Conservation (phyloP, 2,888 invertebrate species). For the Euspilapteryx auroguttella region DNA sequence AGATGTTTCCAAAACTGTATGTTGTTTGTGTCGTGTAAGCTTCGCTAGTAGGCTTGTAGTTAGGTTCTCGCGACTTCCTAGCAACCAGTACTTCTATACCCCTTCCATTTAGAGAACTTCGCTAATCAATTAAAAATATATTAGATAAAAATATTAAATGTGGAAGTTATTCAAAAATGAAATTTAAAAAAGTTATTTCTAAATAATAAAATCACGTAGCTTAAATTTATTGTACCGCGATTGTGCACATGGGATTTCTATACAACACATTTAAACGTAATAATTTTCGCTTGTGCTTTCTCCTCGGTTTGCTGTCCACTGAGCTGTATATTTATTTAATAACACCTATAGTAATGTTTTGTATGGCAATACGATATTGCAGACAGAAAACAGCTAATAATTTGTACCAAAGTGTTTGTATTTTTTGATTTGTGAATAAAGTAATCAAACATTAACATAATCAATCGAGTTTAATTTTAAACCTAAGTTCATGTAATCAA, state of each 20-base stretch:
- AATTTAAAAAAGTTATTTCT: neutral
- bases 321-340: slow-evolving; percentile 20
- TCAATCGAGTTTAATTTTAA: slow-evolving; percentile 26
- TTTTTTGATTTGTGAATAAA: slow-evolving; percentile 53
- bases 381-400: slow-evolving; percentile 49
- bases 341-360: too few species aligned
- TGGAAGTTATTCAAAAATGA: slow-evolving; percentile 1
- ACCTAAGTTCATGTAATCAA: too few species aligned
- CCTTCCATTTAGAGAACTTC: slow-evolving; percentile 44
- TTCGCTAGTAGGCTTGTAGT: slow-evolving; percentile 49
- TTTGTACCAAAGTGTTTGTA: slow-evolving; percentile 59
- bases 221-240: neutral
- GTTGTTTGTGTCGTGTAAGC: slow-evolving; percentile 51
- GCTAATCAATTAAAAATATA: neutral
- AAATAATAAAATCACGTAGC: neutral
- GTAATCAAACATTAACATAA: slow-evolving; percentile 51
- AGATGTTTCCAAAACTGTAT: slow-evolving; percentile 35
- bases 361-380: too few species aligned
- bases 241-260: neutral
- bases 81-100: slow-evolving; percentile 45
- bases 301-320: slow-evolving; percentile 37
- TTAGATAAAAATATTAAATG: slow-evolving; percentile 23
- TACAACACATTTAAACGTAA: neutral
- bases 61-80: slow-evolving; percentile 56
- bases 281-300: slow-evolving; percentile 28